These are phyloP conservation scores for Pristionchus exspectatus DNA, from an alignment of 2,888 invertebrate genomes.

Conservation along the genomic window DNA sequence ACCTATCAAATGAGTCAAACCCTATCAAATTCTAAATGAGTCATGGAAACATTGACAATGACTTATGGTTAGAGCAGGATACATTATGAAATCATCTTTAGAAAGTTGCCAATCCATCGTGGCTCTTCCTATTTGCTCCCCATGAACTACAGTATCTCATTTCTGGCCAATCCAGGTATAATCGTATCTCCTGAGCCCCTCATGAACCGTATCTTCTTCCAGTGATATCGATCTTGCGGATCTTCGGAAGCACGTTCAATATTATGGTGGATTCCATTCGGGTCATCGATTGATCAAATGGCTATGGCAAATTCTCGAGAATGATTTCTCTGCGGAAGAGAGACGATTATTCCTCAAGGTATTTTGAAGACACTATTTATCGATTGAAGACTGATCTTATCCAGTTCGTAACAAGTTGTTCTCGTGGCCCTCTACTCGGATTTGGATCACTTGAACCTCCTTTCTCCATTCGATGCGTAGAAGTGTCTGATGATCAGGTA, in stretches of 20 bases:
- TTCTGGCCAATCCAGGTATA: slow-evolving; percentile 86
- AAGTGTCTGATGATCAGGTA: slow-evolving; percentile 93
- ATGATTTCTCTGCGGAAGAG: slow-evolving; percentile 94
- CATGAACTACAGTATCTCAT: slow-evolving; percentile 96
- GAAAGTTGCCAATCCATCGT: slow-evolving; percentile 87
- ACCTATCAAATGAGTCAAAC: slow-evolving; percentile 95
- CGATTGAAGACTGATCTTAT: neutral
- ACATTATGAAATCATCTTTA: slow-evolving; percentile 47
- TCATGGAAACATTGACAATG: neutral
- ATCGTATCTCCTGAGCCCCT: neutral
- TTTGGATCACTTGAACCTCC: slow-evolving; percentile 96
- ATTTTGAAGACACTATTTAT: neutral
- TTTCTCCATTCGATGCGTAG: slow-evolving; percentile 97
- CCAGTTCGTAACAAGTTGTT: slow-evolving; percentile 98
- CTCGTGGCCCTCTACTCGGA: slow-evolving; percentile 94
- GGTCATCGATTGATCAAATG: slow-evolving; percentile 93
- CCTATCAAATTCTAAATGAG: slow-evolving; percentile 86
- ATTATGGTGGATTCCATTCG: slow-evolving; percentile 99
- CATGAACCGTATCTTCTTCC: slow-evolving; percentile 76
- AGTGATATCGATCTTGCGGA: slow-evolving; percentile 94
- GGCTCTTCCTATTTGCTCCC: slow-evolving; percentile 95
- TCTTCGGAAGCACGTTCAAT: slow-evolving; percentile 92
- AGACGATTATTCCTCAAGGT: slow-evolving; percentile 92
- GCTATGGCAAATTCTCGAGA: slow-evolving; percentile 97
- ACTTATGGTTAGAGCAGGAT: neutral